Evolutionary conservation across 2,888 invertebrate genomes (phyloP), one percentile per base, ranked within the genome.

Genomic region (Morpho helenor): DNA sequence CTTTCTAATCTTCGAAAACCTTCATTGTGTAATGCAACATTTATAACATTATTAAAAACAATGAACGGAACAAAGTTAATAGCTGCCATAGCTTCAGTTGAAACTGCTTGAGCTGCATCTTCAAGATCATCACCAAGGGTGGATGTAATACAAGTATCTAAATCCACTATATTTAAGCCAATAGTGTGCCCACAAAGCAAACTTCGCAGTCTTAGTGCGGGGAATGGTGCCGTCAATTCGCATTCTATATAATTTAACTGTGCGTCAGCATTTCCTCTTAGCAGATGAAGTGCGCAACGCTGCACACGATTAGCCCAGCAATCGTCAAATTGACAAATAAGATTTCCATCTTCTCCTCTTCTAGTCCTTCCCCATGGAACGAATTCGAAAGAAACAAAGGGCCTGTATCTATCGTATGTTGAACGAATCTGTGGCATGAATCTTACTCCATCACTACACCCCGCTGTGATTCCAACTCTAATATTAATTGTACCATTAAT

Each of bases 301-400:
- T 91, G 86, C 0, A 84, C 63, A 7, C 84, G 77, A 54, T 91
- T 91, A 0, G 88, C 87, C 76, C 79, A 86, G 66, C 91, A 91
- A 60, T 89, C 89, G 43, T 68, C 67, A 39, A 84, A 85, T 54
- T 83, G 82, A 56, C 91, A 91, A 2, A 7, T 62, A 8, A 84
- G 61, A 2, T 57, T 64, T 3, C 77, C 82, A 40, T 82, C 67
- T 0, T 55, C 59, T 9, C 71, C 66, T 47, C 79, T 69, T 1
- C 16, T 16, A 0, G 86, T 82, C 56, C 83, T 81, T 10, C 90
- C 91, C 91, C 91, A 91, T 1, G 88, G 83, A 1, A 91, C 73
- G 51, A 85, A 88, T 62, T 88, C 81, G 0, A 90, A 57, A 7
- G 87, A 81, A 57, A 91, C 61, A 49, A 73, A 83, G 0, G 84